Conservation (phyloP, 2,888 invertebrate genomes). For the Tortricodes alternella region DNA sequence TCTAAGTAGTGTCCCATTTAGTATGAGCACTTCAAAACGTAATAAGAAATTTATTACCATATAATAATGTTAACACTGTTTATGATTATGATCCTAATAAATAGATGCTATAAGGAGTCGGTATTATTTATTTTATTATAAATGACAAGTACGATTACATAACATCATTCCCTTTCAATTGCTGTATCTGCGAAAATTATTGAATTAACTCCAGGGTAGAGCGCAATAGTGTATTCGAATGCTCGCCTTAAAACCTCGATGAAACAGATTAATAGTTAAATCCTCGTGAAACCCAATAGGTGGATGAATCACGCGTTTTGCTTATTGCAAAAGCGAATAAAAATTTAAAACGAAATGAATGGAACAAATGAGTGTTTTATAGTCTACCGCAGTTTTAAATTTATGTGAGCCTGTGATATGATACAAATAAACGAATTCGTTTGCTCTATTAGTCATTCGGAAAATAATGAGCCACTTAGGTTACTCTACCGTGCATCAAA, state of each 20-base stretch:
- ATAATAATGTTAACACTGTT: too few relatives aligned
- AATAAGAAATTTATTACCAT: too few relatives aligned
- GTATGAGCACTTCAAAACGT: too few relatives aligned
- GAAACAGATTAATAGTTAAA: slow-evolving; percentile 5
- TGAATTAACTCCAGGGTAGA: not conserved
- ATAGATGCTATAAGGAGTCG: too few relatives aligned
- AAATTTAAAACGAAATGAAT: slow-evolving; percentile 1
- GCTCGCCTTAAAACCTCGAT: not conserved
- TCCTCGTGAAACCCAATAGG: slow-evolving; percentile 1
- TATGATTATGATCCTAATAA: too few relatives aligned
- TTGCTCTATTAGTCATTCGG: slow-evolving; percentile 22
- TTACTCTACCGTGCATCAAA: not conserved
- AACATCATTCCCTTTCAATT: too few relatives aligned
- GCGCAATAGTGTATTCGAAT: not conserved
- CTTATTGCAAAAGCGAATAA: slow-evolving; percentile 12
- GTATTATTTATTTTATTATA: too few relatives aligned
- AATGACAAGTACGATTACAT: too few relatives aligned
- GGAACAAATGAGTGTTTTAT: slow-evolving; percentile 13
- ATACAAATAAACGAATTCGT: slow-evolving; percentile 4
- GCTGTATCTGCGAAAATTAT: too few relatives aligned
- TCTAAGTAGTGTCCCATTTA: too few relatives aligned
- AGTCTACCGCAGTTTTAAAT: slow-evolving; percentile 23
- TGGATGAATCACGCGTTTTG: slow-evolving; percentile 6
- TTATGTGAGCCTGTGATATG: slow-evolving; percentile 21
- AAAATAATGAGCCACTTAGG: slow-evolving; percentile 14